Evolutionary conservation across 2,113 vertebrate genomes (phyloP), one percentile per base, ranked within the genome.

Genomic region (Colossoma macropomum): DNA sequence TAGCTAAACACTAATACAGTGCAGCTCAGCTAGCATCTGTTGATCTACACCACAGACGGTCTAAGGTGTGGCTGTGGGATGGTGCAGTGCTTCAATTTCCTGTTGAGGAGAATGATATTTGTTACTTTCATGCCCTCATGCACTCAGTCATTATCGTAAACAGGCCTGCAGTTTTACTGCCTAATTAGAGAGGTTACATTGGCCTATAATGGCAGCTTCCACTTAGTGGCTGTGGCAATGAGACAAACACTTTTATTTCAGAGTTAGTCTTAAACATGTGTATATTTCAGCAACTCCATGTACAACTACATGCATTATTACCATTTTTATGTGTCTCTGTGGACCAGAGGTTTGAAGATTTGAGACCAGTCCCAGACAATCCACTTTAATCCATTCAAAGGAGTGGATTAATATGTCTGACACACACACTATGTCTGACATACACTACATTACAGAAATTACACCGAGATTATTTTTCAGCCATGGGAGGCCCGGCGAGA

Each of bases 401-500:
- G 86, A 86, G 86, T 87, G 85, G 89, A 90, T 86, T 84, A 84
- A 70, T 82, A 73, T 77, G 81, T 79, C 54, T 52, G 75, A 69
- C 32, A 27, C 41, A 79, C 79, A 82, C 79, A 88, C 83, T n/a
- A n/a, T 45, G 41, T 45, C 41, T 11, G 41, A 83, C 52, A 82
- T 90, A 69, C 52, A 48, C 38, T 16, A 69, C 70, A 60, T 80
- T 83, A 77, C 76, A 86, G 79, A 52, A 76, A 81, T 80, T 50
- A 59, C 52, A 60, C 32, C n/a, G 71, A 21, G 5, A 65, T 80
- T 85, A 75, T 79, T 56, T 59, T 77, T 79, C 23, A 60, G 56
- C 77, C 32, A 41, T 70, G 65, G 73, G 75, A 66, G 54, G 50
- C 77, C 63, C 10, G 41, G 4, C 9, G 56, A 60, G 27, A 60